Conservation (phyloP, 2,888 invertebrate species). For the Rutpela maculata region DNA sequence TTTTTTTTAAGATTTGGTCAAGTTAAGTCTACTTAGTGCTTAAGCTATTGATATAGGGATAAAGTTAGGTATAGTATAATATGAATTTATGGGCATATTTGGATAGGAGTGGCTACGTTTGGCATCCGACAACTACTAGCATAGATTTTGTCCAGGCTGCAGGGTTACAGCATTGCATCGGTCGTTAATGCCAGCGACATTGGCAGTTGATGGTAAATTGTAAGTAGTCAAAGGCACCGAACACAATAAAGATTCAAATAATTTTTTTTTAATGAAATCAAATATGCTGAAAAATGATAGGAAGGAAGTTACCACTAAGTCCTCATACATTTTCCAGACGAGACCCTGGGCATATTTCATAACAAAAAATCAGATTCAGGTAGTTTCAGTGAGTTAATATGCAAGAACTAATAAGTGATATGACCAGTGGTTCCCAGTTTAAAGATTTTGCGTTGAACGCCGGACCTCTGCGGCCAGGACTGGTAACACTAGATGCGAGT, state of each 20-base stretch:
- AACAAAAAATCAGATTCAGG: not conserved
- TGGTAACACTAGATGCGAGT: slow-evolving; percentile 80
- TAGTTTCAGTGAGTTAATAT: not conserved
- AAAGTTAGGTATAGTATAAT: slow-evolving; percentile 53
- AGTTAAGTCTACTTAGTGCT: slow-evolving; percentile 71
- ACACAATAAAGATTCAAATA: slow-evolving; percentile 35
- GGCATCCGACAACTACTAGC: slow-evolving; percentile 57
- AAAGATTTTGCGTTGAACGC: slow-evolving; percentile 66
- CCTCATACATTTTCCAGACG: slow-evolving; percentile 13
- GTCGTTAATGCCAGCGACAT: slow-evolving; percentile 33
- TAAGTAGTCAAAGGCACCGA: slow-evolving; percentile 38
- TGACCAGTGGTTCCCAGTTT: not conserved
- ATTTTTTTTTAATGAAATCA: not conserved
- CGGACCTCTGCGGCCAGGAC: slow-evolving; percentile 69
- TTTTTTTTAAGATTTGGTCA: slow-evolving; percentile 67
- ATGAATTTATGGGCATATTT: slow-evolving; percentile 49
- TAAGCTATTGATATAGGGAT: slow-evolving; percentile 64
- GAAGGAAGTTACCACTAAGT: not conserved
- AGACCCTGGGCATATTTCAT: not conserved
- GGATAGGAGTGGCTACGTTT: slow-evolving; percentile 54
- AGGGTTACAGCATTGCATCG: slow-evolving; percentile 41
- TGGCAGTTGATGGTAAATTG: slow-evolving; percentile 43
- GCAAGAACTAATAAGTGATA: slow-evolving; percentile 20
- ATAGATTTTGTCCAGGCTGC: slow-evolving; percentile 55
- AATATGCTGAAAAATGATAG: slow-evolving; percentile 4